These are phyloP conservation scores for Caranx melampygus DNA, from an alignment of 2,113 vertebrate genomes.

Conservation along the genomic window DNA sequence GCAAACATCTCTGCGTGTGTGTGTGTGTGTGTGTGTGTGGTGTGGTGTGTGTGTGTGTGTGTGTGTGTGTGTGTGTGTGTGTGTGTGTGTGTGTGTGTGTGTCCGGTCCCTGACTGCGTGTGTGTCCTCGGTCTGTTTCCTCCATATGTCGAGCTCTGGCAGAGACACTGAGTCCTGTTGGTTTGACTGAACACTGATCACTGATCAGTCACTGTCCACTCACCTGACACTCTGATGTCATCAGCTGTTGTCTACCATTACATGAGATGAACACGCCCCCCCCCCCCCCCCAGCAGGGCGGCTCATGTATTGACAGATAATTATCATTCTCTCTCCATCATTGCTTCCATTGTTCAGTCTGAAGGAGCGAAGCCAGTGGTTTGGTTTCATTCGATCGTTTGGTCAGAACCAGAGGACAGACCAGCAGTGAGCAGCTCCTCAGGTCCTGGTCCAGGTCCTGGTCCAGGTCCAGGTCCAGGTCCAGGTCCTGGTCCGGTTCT, in stretches of 20 bases:
- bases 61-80: not conserved
- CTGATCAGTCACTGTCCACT: slow-evolving; percentile 10
- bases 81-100: not conserved
- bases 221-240: not conserved
- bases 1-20: no score
- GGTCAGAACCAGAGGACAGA: no score
- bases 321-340: no score
- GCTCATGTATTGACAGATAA: no score
- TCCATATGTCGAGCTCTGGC: slow-evolving; percentile 61
- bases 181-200: slow-evolving; percentile 55
- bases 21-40: not conserved
- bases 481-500: no score
- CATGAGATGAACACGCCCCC: not conserved
- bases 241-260: not conserved
- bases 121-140: not conserved
- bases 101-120: slow-evolving; percentile 40
- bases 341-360: no score
- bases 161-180: slow-evolving; percentile 26
- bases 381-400: no score
- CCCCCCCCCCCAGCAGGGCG: not conserved
- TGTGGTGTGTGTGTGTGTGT: not conserved
- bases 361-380: no score
- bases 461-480: no score
- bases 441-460: no score
- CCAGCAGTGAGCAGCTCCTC: no score